Conservation (phyloP, 1,140 invertebrate species). For the Leptinotarsa defecta region DNA sequence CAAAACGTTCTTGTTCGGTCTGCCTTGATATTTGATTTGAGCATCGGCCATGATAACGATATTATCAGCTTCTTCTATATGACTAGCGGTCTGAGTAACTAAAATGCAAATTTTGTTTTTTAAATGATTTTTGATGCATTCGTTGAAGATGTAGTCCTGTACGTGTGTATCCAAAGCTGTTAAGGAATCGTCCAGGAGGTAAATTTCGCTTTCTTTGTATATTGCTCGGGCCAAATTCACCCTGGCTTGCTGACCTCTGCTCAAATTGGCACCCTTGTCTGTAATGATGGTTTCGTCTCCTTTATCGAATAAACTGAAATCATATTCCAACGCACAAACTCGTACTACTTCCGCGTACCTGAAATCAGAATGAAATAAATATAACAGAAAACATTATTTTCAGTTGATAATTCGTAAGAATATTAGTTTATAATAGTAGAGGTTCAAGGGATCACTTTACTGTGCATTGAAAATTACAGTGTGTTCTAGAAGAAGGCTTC, state of each 20-base stretch:
- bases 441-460: too few relatives aligned
- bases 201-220: constrained; percentile 78
- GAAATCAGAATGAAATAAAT: neutral
- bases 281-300: constrained; percentile 82
- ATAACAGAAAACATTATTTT: too few relatives aligned
- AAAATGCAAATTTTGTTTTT: constrained; percentile 71
- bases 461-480: too few relatives aligned
- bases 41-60: constrained; percentile 68
- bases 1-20: constrained; percentile 31
- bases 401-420: too few relatives aligned
- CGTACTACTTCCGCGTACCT: constrained; percentile 68
- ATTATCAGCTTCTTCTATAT: constrained; percentile 75
- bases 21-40: constrained; percentile 55
- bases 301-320: constrained; percentile 70
- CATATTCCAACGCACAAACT: constrained; percentile 67
- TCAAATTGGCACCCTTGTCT: constrained; percentile 77
- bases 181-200: constrained; percentile 75
- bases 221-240: constrained; percentile 84
- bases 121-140: constrained; percentile 72
- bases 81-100: constrained; percentile 85
- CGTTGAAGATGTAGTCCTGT: constrained; percentile 76
- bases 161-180: constrained; percentile 74
- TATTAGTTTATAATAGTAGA: too few relatives aligned
- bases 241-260: constrained; percentile 87
- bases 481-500: too few relatives aligned